These are phyloP conservation scores for Sus scrofa DNA, from an alignment of 2,113 vertebrate species.

Conservation along the genomic window T2T-Sscrofa CM000812.6:287362501-287363000, in stretches of 20 bases:
- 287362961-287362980: not conserved
- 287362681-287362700: not conserved
- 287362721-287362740: fast-evolving
- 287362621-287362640: too few species aligned
- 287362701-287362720: fast-evolving
- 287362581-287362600: fast-evolving
- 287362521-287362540: fast-evolving
- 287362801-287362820: not conserved
- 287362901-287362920: not conserved
- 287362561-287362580: fast-evolving
- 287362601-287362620: fast-evolving
- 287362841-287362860: not conserved
- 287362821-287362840: not conserved
- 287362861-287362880: not conserved
- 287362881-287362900: not conserved
- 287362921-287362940: fast-evolving
- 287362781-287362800: not conserved
- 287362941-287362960: fast-evolving
- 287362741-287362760: not conserved
- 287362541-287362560: fast-evolving
- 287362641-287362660: fast-evolving
- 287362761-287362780: fast-evolving
- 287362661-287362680: fast-evolving
- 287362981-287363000: not conserved
- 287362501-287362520: fast-evolving